Conservation (phyloP, 2,888 invertebrate genomes). For the Drosophila gaucha region DNA sequence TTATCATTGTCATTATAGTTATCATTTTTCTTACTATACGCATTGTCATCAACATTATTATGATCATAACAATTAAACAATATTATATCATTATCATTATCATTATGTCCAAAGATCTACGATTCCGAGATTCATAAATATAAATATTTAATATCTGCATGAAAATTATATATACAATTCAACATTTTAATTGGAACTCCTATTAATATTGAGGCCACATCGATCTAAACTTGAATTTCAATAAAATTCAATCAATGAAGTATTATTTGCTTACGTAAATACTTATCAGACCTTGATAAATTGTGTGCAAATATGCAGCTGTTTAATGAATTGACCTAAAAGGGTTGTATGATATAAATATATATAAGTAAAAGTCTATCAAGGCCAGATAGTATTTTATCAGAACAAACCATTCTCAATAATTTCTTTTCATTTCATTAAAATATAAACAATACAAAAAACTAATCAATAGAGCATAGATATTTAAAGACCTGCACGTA, state of each 20-base stretch:
- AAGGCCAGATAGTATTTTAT: not conserved
- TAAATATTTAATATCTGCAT: too few relatives aligned
- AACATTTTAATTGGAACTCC: too few relatives aligned
- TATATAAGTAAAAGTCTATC: not conserved
- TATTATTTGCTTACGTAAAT: not conserved
- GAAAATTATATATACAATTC: too few relatives aligned
- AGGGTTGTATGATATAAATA: not conserved
- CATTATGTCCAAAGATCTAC: too few relatives aligned
- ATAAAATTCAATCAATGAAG: not conserved
- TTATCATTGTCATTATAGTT: not conserved
- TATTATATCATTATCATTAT: not conserved
- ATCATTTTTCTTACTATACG: not conserved
- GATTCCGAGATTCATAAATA: too few relatives aligned
- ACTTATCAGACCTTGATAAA: not conserved
- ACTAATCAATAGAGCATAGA: too few relatives aligned
- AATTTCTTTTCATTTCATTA: not conserved
- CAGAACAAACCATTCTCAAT: not conserved
- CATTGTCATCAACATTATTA: not conserved
- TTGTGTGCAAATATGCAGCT: not conserved
- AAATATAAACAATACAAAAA: too few relatives aligned
- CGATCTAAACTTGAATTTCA: not conserved
- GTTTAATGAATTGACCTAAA: not conserved
- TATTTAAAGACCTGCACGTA: slow-evolving; percentile 11
- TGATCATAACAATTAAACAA: too few relatives aligned
- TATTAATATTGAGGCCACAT: too few relatives aligned